Evolutionary conservation across 2,113 vertebrate species (phyloP).

Genomic region (Rostratula benghalensis): DNA sequence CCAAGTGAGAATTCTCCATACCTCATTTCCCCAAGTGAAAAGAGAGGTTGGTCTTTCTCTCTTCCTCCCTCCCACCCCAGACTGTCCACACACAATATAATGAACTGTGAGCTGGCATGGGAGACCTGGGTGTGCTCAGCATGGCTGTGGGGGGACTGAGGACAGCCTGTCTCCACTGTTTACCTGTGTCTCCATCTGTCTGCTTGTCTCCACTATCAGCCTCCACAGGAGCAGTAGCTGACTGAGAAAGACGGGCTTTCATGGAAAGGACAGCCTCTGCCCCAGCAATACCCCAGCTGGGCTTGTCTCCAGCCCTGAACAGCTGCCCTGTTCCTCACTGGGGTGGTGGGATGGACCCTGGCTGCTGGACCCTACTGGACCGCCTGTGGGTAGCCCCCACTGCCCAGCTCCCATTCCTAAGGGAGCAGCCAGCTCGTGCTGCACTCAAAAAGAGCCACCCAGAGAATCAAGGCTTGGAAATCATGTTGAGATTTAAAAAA

Average conservation of each 20-base stretch:
- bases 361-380: background rate
- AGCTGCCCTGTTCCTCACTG: background rate
- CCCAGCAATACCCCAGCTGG: background rate
- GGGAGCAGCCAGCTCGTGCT: background rate
- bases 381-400: background rate
- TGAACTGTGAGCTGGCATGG: fast-evolving
- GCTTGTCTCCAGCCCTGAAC: background rate
- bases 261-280: background rate
- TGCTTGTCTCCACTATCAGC: background rate
- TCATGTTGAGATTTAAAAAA: background rate
- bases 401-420: background rate
- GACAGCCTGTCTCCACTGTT: background rate
- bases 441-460: background rate
- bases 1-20: background rate
- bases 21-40: background rate
- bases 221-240: background rate
- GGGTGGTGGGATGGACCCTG: background rate
- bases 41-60: background rate
- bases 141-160: background rate
- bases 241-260: background rate
- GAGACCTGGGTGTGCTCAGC: background rate
- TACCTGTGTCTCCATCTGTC: background rate
- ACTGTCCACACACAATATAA: background rate
- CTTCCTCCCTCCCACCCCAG: fast-evolving
- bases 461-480: background rate